A percentile compares a stretch with the other conserved stretches of the same genome.
Evolutionary conservation across 2,113 vertebrate genomes (phyloP).

Genomic region (Antechinus stuartii): DNA sequence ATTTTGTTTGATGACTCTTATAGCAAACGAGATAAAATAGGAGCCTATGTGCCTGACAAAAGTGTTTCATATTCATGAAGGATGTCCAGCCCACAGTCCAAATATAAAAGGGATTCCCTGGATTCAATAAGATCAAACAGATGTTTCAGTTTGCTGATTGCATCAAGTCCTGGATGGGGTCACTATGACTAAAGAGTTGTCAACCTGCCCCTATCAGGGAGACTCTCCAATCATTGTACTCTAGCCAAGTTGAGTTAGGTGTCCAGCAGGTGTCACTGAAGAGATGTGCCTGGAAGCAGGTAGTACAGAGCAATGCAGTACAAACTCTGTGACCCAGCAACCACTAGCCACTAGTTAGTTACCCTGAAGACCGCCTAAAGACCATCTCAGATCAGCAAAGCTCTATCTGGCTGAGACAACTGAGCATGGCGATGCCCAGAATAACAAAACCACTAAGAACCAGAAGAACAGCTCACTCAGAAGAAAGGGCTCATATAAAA

Average conservation of each 20-base stretch:
- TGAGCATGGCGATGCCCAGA: not conserved
- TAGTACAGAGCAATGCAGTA: not conserved
- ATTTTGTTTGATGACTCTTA: not conserved
- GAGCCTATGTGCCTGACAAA: not conserved
- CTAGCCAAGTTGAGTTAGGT: not conserved
- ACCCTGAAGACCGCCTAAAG: not conserved
- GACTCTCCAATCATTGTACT: not conserved
- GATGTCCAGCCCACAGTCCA: not conserved
- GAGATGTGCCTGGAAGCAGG: not conserved
- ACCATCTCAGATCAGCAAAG: not conserved
- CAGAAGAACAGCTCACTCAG: not conserved
- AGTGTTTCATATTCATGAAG: not conserved
- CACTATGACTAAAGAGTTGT: not conserved
- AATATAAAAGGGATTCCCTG: not conserved
- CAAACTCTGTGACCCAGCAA: not conserved
- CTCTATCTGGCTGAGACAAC: not conserved
- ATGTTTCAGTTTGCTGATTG: not conserved
- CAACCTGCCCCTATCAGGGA: not conserved
- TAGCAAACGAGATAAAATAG: not conserved
- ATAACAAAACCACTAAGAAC: not conserved
- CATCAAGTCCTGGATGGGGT: not conserved
- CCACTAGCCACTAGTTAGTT: not conserved
- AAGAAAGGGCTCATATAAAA: not conserved
- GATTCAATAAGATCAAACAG: not conserved
- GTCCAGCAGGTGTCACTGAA: not conserved